Percentiles rank a stretch among this genome's conserved stretches.
Evolutionary conservation across 2,888 invertebrate species (phyloP).

Genomic region (Pocota personata): DNA sequence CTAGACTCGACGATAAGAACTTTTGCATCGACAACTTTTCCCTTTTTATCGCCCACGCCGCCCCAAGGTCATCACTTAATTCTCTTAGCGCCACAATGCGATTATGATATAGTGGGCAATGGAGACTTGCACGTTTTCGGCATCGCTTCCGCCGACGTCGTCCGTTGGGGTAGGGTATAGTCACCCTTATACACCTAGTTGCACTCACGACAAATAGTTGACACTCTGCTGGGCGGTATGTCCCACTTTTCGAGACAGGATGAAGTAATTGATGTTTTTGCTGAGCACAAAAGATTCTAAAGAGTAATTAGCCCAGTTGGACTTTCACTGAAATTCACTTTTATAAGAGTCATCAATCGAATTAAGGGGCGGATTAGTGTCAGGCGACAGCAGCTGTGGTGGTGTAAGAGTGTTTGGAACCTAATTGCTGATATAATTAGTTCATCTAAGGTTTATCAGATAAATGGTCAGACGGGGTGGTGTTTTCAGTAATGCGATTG

Average conservation of each 20-base stretch:
- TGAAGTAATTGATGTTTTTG: constrained; percentile 57
- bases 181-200: not conserved
- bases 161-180: not conserved
- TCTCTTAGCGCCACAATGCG: constrained; percentile 63
- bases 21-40: constrained; percentile 4
- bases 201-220: not conserved
- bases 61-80: constrained; percentile 55
- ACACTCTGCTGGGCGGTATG: constrained; percentile 2
- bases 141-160: constrained; percentile 50
- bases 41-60: constrained; percentile 14
- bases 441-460: constrained; percentile 25
- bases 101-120: constrained; percentile 42
- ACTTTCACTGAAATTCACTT: constrained; percentile 48
- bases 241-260: constrained; percentile 52
- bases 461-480: not conserved
- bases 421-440: constrained; percentile 24
- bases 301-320: constrained; percentile 66
- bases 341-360: constrained; percentile 53
- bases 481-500: not conserved
- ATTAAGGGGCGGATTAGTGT: constrained; percentile 67
- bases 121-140: constrained; percentile 54
- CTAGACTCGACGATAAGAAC: constrained; percentile 60
- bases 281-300: constrained; percentile 53
- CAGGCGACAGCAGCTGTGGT: constrained; percentile 25
- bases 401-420: constrained; percentile 12